Base-by-base conservation (phyloP, 2,797 vertebrate genomes). In the Syngnathus rostellatus region DNA sequence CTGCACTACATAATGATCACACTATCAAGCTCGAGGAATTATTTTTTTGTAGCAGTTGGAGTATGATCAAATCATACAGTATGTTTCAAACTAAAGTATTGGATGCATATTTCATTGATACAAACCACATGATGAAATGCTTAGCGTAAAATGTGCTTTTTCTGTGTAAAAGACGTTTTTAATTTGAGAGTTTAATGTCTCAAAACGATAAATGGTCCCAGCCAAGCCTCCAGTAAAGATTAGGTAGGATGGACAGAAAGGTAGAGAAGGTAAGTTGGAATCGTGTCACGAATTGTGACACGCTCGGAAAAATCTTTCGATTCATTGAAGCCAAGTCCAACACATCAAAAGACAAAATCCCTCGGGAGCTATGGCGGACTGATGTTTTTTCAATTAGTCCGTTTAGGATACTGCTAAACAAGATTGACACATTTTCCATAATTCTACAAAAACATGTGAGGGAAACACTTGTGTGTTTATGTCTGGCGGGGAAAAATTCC, bases 401-500 rank as follows among this genome's bases (percentile, higher is more conserved):
- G 19, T 21, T 51, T 21, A 21, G 50, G 8, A 21, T n/a, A 3
- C 50, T 21, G n/a, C n/a, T n/a, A 16, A 14, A 57, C 23, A 57
- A 14, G 58, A 60, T 3, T 25, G 60, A 62, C 60, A 45, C 12
- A 45, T 62, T 62, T 62, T 62, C 40, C 60, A 16, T 45, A 62
- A 45, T 21, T 45, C 25, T 2, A 16, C 40, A 14, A 23, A 40
- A 62, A 62, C 60, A 62, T 23, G 40, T 23, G 38, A 62, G n/a
- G 19, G 21, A 48, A 37, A 9, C 3, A 0, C 17, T 63, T 50
- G 45, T 50, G 39, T 25, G 40, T 7, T 46, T 39, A 65, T 45
- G 59, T 70, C n/a, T 66, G 65, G 8, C n/a, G 9, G 50, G 21
- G n/a, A 77, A 62, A 78, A 43, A 63, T 72, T 71, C 76, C 63